Evolutionary conservation across 2,113 vertebrate species (phyloP).

Genomic region (Xerus inauris): DNA sequence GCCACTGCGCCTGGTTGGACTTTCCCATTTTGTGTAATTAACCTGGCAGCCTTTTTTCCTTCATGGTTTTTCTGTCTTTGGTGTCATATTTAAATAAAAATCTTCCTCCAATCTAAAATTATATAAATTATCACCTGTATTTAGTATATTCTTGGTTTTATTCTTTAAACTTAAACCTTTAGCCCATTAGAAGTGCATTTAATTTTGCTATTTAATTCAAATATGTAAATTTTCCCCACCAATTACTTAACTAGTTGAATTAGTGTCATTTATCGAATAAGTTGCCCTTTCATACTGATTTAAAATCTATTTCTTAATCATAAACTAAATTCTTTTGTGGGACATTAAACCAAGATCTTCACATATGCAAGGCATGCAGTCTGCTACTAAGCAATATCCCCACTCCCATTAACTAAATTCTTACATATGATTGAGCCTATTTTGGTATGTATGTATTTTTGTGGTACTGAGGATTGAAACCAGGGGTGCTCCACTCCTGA

Average conservation of each 20-base stretch:
- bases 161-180: slow-evolving; percentile 43
- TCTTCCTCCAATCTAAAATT: neutral
- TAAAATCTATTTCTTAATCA: slow-evolving; percentile 31
- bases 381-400: no score
- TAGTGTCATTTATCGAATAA: neutral
- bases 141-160: slow-evolving; percentile 43
- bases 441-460: neutral
- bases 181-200: neutral
- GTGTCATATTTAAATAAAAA: slow-evolving; percentile 1
- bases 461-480: no score
- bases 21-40: slow-evolving; percentile 45
- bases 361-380: no score
- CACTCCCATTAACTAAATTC: neutral
- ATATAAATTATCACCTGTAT: neutral
- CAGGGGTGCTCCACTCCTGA: no score
- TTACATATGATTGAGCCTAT: neutral
- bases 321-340: neutral
- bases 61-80: slow-evolving; percentile 21
- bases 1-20: no score
- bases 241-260: neutral
- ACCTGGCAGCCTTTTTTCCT: neutral
- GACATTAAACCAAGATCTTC: neutral
- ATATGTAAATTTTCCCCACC: neutral
- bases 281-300: neutral
- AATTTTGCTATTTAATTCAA: slow-evolving; percentile 14